phyloP scores from a whole-genome alignment of 2,888 invertebrate genomes.

The Laothoe populi region DNA sequence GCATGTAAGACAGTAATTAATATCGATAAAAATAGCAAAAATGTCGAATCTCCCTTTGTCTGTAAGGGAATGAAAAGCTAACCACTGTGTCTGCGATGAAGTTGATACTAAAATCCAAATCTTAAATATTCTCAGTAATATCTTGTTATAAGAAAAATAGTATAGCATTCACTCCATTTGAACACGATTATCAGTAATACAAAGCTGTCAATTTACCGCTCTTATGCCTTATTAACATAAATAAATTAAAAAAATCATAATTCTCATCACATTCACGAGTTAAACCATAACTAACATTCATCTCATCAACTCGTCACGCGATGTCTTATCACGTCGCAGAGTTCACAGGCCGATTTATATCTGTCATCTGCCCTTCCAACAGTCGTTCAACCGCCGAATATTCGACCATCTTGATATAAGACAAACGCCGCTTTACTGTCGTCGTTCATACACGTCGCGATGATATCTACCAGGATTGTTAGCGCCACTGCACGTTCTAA shows the following conservation, averaged over 20 bases:
- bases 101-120: too few relatives aligned
- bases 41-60: too few relatives aligned
- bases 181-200: background rate
- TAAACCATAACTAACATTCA: background rate
- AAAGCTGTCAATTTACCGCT: background rate
- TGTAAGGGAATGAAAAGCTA: too few relatives aligned
- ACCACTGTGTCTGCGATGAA: too few relatives aligned
- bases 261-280: constrained; percentile 5
- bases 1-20: too few relatives aligned
- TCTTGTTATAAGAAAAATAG: too few relatives aligned
- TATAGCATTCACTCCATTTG: too few relatives aligned
- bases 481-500: constrained; percentile 40
- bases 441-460: constrained; percentile 4
- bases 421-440: background rate
- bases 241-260: background rate
- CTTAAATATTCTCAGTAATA: too few relatives aligned
- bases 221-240: background rate
- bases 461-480: constrained; percentile 30
- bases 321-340: background rate
- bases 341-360: constrained; percentile 17
- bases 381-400: background rate
- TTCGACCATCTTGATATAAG: background rate
- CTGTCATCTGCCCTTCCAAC: constrained; percentile 9
- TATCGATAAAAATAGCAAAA: too few relatives aligned
- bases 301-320: background rate